Conservation (phyloP, 2,797 vertebrate species). For the Otolemur crassicaudatus region DNA sequence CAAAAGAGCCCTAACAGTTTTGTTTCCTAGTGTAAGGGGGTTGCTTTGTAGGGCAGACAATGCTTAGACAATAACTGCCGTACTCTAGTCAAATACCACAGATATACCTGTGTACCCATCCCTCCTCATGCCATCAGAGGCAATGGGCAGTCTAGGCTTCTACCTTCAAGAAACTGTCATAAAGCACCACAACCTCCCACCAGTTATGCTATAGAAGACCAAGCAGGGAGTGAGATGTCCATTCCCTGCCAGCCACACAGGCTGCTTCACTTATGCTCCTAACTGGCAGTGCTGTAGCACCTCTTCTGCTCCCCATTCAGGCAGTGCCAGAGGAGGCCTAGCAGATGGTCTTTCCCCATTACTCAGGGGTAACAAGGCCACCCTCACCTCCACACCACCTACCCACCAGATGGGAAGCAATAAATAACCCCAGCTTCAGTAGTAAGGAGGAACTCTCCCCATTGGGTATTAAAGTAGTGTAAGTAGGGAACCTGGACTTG, state of each 20-base stretch:
- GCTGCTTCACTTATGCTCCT: accelerated
- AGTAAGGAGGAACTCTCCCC: neutral
- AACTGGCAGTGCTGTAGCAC: neutral
- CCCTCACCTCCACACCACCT: neutral
- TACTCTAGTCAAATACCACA: neutral
- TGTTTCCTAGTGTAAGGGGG: neutral
- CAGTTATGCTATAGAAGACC: neutral
- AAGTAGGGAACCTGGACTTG: neutral
- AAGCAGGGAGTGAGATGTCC: neutral
- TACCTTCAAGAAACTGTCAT: accelerated
- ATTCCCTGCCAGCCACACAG: neutral
- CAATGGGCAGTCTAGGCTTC: neutral
- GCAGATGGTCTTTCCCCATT: neutral
- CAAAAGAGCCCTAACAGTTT: accelerated
- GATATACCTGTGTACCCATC: neutral
- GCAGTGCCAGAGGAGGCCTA: neutral
- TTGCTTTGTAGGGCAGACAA: neutral
- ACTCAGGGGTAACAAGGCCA: neutral
- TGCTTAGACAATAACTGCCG: neutral
- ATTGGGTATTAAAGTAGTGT: neutral
- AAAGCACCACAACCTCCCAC: neutral
- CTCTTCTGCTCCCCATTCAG: neutral
- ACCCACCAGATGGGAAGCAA: neutral
- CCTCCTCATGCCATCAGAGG: too few species aligned
- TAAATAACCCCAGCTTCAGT: neutral